phyloP scores from a whole-genome alignment of 2,113 vertebrate genomes.

The Dicrurus megarhynchus region DNA sequence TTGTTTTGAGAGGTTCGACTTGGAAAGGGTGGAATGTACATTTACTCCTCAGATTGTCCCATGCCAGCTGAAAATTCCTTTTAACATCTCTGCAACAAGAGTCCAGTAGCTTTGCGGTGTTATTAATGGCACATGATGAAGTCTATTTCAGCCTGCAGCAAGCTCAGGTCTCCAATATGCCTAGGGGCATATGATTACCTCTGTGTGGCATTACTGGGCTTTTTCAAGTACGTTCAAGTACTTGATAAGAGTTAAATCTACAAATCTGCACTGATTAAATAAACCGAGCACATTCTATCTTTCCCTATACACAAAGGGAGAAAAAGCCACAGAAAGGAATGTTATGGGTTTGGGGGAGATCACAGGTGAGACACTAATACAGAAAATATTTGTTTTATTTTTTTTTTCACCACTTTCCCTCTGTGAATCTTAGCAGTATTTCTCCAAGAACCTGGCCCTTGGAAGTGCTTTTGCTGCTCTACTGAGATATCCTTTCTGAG shows the following conservation, averaged over 20 bases:
- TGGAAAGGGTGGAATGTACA: neutral
- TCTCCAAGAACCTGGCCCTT: neutral
- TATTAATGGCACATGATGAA: neutral
- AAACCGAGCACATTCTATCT: neutral
- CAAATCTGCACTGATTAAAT: neutral
- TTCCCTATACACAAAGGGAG: neutral
- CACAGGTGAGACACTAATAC: neutral
- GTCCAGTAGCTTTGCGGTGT: neutral
- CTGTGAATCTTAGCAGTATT: neutral
- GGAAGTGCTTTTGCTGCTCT: neutral
- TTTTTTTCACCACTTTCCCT: neutral
- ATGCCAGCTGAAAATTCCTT: neutral
- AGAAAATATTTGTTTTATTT: neutral
- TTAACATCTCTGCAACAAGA: neutral
- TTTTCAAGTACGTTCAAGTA: neutral
- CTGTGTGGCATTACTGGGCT: neutral
- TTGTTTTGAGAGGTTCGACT: neutral
- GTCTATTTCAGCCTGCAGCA: neutral
- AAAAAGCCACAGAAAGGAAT: neutral
- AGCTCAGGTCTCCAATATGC: neutral
- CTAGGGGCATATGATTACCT: neutral
- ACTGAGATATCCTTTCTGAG: neutral
- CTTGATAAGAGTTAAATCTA: neutral
- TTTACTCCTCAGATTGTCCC: neutral
- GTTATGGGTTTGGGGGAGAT: neutral